Percentiles rank a stretch among this genome's conserved stretches.
Evolutionary conservation across 2,797 vertebrate species (phyloP).

Genomic region (Potorous gilbertii): DNA sequence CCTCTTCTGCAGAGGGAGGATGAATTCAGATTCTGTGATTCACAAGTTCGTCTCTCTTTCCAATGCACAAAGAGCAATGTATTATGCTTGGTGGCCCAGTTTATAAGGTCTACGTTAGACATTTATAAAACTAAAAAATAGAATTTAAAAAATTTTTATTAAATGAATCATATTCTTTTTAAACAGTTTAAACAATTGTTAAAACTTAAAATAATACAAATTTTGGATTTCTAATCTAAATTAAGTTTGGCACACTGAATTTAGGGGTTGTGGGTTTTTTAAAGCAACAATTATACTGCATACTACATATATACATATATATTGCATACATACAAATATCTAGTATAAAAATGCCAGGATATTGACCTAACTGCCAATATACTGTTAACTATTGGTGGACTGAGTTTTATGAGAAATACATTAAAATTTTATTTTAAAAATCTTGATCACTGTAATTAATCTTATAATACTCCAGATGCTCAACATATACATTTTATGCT

Average conservation of each 20-base stretch:
- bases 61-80: background rate
- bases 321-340: background rate
- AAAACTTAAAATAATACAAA: constrained; percentile 14
- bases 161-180: constrained; percentile 3
- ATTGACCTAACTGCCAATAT: background rate
- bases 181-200: background rate
- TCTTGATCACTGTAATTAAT: background rate
- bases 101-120: background rate
- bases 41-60: background rate
- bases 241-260: background rate
- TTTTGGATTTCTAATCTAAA: background rate
- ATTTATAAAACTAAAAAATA: constrained; percentile 47
- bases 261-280: constrained; percentile 5
- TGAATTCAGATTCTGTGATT: background rate
- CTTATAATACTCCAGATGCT: background rate
- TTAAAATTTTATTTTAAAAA: background rate
- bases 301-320: no score
- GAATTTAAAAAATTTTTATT: constrained; percentile 10
- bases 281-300: constrained; percentile 23
- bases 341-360: constrained; percentile 13
- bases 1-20: background rate
- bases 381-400: background rate
- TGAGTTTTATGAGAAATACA: background rate
- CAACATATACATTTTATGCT: background rate
- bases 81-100: constrained; percentile 14